Conservation (phyloP, 2,888 invertebrate species). For the Coenonympha glycerion region DNA sequence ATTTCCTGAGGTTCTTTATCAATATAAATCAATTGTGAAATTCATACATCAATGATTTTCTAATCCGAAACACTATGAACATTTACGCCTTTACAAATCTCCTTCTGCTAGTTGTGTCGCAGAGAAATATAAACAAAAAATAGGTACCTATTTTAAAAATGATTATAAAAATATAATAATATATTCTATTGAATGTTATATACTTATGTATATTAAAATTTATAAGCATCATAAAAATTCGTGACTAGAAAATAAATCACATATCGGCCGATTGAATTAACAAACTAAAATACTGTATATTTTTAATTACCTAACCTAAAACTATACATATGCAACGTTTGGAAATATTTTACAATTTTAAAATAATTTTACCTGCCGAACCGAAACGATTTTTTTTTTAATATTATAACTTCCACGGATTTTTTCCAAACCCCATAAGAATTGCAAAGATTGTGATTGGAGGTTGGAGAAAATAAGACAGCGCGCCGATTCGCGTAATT, state of each 20-base stretch:
- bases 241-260: slow-evolving; percentile 48
- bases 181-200: slow-evolving; percentile 11
- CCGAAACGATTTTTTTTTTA: not conserved
- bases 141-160: not conserved
- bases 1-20: too few relatives aligned
- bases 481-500: too few relatives aligned
- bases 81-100: too few relatives aligned
- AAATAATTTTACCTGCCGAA: not conserved
- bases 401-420: too few relatives aligned
- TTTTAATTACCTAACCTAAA: slow-evolving; percentile 16
- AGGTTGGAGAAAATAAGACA: too few relatives aligned
- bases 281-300: slow-evolving; percentile 20
- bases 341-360: slow-evolving; percentile 4
- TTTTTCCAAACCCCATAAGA: too few relatives aligned
- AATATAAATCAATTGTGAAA: too few relatives aligned
- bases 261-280: slow-evolving; percentile 24
- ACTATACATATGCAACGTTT: slow-evolving; percentile 13
- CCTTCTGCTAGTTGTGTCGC: too few relatives aligned
- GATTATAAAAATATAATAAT: not conserved
- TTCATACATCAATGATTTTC: too few relatives aligned
- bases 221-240: slow-evolving; percentile 21
- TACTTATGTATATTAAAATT: slow-evolving; percentile 15
- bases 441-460: too few relatives aligned
- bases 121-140: not conserved
- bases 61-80: too few relatives aligned